Percentiles rank a stretch among this genome's conserved stretches.
Conservation (phyloP, 1,140 invertebrate genomes). For the Sogatella furcifera region DNA sequence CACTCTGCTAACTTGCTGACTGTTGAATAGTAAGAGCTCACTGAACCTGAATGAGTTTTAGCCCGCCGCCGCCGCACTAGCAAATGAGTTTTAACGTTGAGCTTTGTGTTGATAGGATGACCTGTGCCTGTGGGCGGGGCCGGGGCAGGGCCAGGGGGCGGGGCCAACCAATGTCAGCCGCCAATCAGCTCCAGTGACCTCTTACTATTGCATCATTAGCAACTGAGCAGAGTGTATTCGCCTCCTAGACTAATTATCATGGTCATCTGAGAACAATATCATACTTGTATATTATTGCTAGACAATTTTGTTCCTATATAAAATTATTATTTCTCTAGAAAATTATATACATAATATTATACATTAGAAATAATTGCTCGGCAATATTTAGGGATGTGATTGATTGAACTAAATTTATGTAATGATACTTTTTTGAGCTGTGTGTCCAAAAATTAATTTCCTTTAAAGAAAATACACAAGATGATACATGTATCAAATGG, state of each 20-base stretch:
- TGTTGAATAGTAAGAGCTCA: constrained; percentile 1
- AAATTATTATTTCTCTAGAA: too few species aligned
- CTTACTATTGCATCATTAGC: constrained; percentile 8
- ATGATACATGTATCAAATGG: too few species aligned
- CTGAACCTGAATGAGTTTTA: constrained; percentile 3
- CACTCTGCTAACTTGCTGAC: background rate
- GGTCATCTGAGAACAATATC: background rate
- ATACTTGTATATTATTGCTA: background rate
- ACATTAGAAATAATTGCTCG: too few species aligned
- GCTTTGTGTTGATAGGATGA: background rate
- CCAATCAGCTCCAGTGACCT: constrained; percentile 1
- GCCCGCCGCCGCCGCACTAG: background rate
- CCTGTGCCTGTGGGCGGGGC: background rate
- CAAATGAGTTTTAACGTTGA: background rate
- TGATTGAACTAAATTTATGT: too few species aligned
- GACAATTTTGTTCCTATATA: constrained; percentile 2
- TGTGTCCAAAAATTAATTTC: too few species aligned
- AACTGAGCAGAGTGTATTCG: constrained; percentile 1
- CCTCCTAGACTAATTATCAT: background rate
- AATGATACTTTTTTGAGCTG: too few species aligned
- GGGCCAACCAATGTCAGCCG: background rate
- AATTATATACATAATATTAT: too few species aligned
- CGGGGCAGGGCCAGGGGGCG: background rate
- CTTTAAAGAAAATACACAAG: too few species aligned
- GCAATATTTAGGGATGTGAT: too few species aligned